Evolutionary conservation across 92 coral and sea anemone species (phyloP), one percentile per base, ranked within the genome.

Genomic region (Metridium senile): DNA sequence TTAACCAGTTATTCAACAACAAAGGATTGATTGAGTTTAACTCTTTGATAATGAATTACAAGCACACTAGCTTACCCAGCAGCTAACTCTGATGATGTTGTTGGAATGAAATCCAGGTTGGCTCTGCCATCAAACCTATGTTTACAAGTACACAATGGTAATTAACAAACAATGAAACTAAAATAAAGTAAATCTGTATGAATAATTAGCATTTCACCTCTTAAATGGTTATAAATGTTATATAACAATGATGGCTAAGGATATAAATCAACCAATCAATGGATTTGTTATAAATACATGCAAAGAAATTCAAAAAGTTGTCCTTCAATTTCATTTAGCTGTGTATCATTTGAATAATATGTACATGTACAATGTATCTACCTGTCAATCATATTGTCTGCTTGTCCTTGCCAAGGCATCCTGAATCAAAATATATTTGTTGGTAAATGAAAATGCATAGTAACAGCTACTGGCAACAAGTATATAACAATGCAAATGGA

Each of bases 351-450:
- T 54, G 3, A 20, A 17, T 63, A 78, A n/a, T 43, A 72, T 11
- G 25, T 39, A 28, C 18, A 65, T 59, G 61, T 54, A 16, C 23
- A 4, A 54, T 21, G n/a, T n/a, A 54, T 4, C 11, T 65, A 92
- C 97, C 97, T 93, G 90, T 94, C 98, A 89, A 94, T 94, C 94
- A 91, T 91, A 51, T 89, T 84, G 68, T 82, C 92, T 9, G 89
- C 53, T 46, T 91, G 87, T 2, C 98, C 98, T 70, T 94, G 98
- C 98, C 98, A 94, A 0, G 98, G 98, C 98, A 94, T 94, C 98
- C 98, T 93, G 58, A 26, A 0, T 23, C 75, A 29, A 49, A 54
- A 52, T 4, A 63, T 4, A n/a, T 27, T 49, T 34, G 8, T 7
- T 53, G 9, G 9, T 32, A 23, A 27, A 16, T 30, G 27, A 20